Conservation (phyloP, 1,140 invertebrate genomes). For the Ooceraea biroi region DNA sequence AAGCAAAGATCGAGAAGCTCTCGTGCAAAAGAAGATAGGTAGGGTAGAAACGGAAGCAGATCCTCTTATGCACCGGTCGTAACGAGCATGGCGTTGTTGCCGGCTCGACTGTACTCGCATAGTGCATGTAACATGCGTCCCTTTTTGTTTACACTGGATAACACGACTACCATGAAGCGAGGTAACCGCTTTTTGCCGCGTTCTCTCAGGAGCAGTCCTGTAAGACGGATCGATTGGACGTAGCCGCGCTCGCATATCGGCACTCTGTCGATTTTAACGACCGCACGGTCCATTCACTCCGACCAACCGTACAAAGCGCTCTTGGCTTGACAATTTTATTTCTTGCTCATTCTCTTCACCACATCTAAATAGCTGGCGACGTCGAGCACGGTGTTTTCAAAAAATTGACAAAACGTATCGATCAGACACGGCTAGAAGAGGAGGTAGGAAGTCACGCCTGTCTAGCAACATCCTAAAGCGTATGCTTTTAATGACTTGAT, state of each 20-base stretch:
- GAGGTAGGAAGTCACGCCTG: constrained; percentile 54
- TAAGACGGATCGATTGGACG: constrained; percentile 70
- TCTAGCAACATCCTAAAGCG: constrained; percentile 36
- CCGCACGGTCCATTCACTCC: constrained; percentile 58
- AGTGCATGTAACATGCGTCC: constrained; percentile 67
- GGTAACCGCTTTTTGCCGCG: constrained; percentile 77
- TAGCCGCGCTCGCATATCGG: constrained; percentile 59
- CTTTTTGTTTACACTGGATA: constrained; percentile 81
- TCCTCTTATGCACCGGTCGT: constrained; percentile 56
- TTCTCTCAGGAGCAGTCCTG: constrained; percentile 62
- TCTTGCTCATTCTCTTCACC: constrained; percentile 37
- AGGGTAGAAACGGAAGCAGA: constrained; percentile 62
- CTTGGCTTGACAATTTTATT: constrained; percentile 60
- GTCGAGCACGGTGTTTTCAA: constrained; percentile 48
- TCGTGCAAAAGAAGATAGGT: constrained; percentile 33
- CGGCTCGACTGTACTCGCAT: constrained; percentile 66
- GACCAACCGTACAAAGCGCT: constrained; percentile 40
- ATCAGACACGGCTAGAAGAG: constrained; percentile 38
- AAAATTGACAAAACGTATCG: constrained; percentile 57
- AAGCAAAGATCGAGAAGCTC: constrained; percentile 20
- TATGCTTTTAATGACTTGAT: constrained; percentile 17
- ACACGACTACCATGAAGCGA: constrained; percentile 79
- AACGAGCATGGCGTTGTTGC: constrained; percentile 81
- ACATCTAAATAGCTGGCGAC: constrained; percentile 53
- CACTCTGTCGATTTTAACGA: constrained; percentile 63